Base-by-base conservation (phyloP, 2,888 invertebrate species). In the Metalampra italica region DNA sequence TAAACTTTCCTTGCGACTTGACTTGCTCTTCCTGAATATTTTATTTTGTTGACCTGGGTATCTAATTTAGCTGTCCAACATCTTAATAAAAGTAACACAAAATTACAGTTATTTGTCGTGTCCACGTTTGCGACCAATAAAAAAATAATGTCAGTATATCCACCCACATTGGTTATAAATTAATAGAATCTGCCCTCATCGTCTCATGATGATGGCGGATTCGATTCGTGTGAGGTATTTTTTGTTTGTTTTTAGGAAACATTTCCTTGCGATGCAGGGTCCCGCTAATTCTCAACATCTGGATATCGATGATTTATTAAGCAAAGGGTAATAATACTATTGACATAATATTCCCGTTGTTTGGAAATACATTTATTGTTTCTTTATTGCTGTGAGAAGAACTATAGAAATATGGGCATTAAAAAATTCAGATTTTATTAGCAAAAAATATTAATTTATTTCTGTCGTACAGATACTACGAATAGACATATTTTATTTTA, bases 151-250 rank as follows among this genome's bases (percentile, higher is more conserved):
- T 77, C 78, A 80, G 83, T 75, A 61, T 87, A 87, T 82, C 88
- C 89, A 85, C 88, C 89, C 89, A 88, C 89, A 88, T 88, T 76
- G 87, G 84, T 77, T 82, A 87, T 87, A 89, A 89, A 89, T 88
- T 89, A 89, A 88, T 88, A 88, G 83, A 82, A 81, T 80, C 76
- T 78, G 74, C 87, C 88, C 88, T 78, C 79, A 87, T 88, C 75
- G 62, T 82, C 81, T 73, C 83, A 80, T 85, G 85, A 87, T 86
- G 82, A 85, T 79, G 72, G 73, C 78, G 78, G 78, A 81, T 85
- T 85, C 78, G 75, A 68, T 63, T 79, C 82, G 85, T 88, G 88
- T 88, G 89, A 80, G 88, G 89, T 86, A 88, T 88, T 87, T 88
- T 82, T 87, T 86, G 77, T 71, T 74, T 74, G 66, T 82, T 85